Base-by-base conservation (phyloP, 2,797 vertebrate genomes). In the Astyanax mexicanus region DNA sequence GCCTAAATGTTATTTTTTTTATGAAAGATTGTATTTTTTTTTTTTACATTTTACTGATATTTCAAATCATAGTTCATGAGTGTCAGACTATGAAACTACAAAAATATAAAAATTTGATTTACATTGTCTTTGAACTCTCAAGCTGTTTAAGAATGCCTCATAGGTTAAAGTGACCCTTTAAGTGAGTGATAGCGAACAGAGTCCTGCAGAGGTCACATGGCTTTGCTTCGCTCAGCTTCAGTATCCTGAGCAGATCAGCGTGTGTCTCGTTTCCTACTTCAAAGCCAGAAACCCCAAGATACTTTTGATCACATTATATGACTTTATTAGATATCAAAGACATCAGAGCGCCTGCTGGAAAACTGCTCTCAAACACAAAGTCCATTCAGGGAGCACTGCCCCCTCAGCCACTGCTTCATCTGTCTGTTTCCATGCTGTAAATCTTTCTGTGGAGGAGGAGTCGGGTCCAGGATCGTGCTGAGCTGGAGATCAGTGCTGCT, bases 241-340 rank as follows among this genome's bases (percentile, higher is more conserved):
- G 40, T 17, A n/a, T 65, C 61, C 40, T 23, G 37, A 44, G 11
- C 11, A 25, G 40, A 61, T 65, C 61, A 65, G 40, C 38, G 8
- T 64, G 37, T 7, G 37, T 21, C 7, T 19, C 19, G 5, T 40
- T 21, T 62, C 25, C 19, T 12, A 42, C 60, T 38, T 62, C 35
- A 74, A 74, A 75, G 62, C 8, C 27, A 0, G 1, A 58, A 65
- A 44, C 61, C 11, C 23, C 40, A 71, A 66, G 62, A 21, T 54
- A 45, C 35, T 68, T 78, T 54, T 61, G 45, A 79, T 69, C 58
- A 74, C 47, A 38, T 74, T 40, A 45, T 79, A 54, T 62, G 15
- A 74, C 21, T 37, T 49, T 52, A 73, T 69, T 69, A 15, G 25
- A 51, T 60, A 49, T 60, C 52, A 51, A 55, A 75, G 52, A 21